Conservation (phyloP, 2,797 vertebrate species). For the Acrocephalus scirpaceus region DNA sequence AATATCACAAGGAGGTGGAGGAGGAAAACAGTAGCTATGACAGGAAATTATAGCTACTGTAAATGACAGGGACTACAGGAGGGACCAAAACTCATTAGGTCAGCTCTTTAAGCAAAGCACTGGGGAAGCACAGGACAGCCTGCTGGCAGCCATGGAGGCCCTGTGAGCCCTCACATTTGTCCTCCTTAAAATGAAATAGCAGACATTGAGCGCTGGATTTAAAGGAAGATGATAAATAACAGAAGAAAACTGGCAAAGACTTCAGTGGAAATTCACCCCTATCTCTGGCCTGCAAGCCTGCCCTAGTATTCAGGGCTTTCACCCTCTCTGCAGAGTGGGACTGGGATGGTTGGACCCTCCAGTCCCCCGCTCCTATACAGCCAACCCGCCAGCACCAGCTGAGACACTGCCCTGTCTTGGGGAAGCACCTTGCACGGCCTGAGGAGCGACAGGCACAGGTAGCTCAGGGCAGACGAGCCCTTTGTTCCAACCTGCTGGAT, state of each 20-base stretch:
- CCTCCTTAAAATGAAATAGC: not conserved
- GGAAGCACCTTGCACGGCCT: not conserved
- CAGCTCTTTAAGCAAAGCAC: constrained; percentile 14
- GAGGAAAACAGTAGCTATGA: constrained; percentile 10
- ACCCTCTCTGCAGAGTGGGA: rapidly evolving
- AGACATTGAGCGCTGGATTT: not conserved
- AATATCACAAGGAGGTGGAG: not conserved
- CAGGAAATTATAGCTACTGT: constrained; percentile 50
- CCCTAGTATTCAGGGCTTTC: not conserved
- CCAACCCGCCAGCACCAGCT: too few relatives aligned
- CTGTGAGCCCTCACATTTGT: not conserved
- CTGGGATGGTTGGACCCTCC: rapidly evolving
- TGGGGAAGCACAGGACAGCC: not conserved
- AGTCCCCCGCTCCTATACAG: rapidly evolving
- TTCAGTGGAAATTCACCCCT: not conserved
- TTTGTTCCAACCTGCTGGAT: not conserved
- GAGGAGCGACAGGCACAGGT: not conserved
- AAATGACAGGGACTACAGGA: constrained; percentile 28
- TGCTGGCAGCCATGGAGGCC: not conserved
- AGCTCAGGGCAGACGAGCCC: rapidly evolving
- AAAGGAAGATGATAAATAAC: not conserved
- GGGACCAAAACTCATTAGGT: constrained; percentile 18
- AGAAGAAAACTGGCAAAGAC: not conserved
- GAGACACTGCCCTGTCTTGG: too few relatives aligned
- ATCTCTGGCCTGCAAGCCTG: not conserved